Evolutionary conservation across 1,140 invertebrate species (phyloP), one percentile per base, ranked within the genome.

Genomic region (Drosophila nigromelanica): DNA sequence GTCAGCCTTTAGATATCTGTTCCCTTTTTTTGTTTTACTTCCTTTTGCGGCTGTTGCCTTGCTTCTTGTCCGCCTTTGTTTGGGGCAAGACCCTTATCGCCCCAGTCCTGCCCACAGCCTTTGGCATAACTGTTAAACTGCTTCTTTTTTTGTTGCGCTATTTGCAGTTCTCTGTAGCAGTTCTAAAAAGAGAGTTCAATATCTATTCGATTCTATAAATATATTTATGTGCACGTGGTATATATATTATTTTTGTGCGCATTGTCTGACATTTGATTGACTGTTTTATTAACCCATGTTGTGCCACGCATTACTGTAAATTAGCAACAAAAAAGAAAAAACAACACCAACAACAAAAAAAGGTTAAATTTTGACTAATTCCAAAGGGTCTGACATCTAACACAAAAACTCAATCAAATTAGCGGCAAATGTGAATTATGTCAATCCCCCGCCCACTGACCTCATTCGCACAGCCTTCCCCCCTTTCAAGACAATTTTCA

Each of bases 341-440:
- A 66, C 59, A 78, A 67, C 68, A 66, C 66, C 42, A 58, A 18
- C 27, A 6, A 6, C 27, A 59, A 37, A 40, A 59, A 52, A 55
- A 43, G 40, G 24, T 47, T 14, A 37, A 45, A 24, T 54, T 62
- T 58, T 39, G 40, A n/a, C 55, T 58, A 43, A 43, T 58, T 58
- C 8, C 8, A 30, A 58, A 30, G 24, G 55, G 40, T 58, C n/a
- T 87, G 83, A 87, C 83, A 87, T 68, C 63, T 58, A 67, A 87
- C 83, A 87, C 69, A 79, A 68, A 70, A 87, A 87, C 79, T 87
- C 83, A 89, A 87, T 87, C 83, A 87, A 89, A 87, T 87, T 89
- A 83, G 76, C 64, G 21, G 64, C 24, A 60, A 76, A 59, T 70
- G 52, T 50, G 54, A 61, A 62, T 54, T 37, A 40, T 58, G 54